Evolutionary conservation across 2,113 vertebrate genomes (phyloP), one percentile per base, ranked within the genome.

Genomic region (Psilopsiagon aymara): DNA sequence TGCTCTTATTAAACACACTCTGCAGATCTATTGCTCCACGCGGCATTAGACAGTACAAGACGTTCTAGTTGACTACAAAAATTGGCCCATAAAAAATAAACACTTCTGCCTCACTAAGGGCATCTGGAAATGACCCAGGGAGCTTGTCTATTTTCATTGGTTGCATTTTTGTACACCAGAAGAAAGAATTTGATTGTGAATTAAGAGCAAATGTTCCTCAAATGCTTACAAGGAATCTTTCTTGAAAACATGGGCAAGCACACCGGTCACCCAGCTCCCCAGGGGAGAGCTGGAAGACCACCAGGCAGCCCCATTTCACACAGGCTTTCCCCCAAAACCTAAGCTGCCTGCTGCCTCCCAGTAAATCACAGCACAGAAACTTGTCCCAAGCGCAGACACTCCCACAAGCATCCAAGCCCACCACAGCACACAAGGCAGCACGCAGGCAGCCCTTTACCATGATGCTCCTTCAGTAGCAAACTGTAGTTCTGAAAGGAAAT

Each of bases 61-160:
- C 53, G 59, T 95, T 94, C 95, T 78, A 73, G 82, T 90, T 92
- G 80, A 84, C 76, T 81, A 84, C 90, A 95, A 95, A 92, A 96
- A 93, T 91, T 95, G 88, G 94, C 89, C 94, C 79, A 83, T 82
- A 94, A 95, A 95, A 96, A 94, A 92, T 74, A 93, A 97, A 96
- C 93, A 96, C 93, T 95, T 94, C 91, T 95, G 91, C 81, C 84
- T 96, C 79, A 87, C 79, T 90, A 90, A 91, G 90, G 93, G 96
- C 87, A 95, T 91, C 88, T 94, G 93, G 93, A 95, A 89, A 95
- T 95, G 95, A 97, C 95, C 95, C 88, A 84, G 66, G 75, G 90
- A 81, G 69, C 25, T 86, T 31, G 28, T 92, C 95, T 95, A 47
- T 94, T 94, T 95, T 93, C 94, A 91, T 43, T 83, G 76, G 93